Evolutionary conservation across 2,888 invertebrate species (phyloP).

Genomic region (Onchidella celtica): DNA sequence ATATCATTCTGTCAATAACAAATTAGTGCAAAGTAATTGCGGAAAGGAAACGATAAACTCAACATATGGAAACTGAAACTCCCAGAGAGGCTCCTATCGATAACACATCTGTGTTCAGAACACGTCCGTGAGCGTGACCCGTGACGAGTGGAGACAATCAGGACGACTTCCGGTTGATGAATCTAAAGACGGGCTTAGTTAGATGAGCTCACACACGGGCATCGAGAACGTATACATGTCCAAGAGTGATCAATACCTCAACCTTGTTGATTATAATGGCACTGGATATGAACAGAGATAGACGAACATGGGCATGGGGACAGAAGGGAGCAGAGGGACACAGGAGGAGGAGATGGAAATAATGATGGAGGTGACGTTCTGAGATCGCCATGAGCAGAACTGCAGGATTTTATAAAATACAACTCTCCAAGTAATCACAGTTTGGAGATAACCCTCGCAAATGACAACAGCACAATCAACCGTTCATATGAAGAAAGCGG

Average conservation of each 20-base stretch:
- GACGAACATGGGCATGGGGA: neutral
- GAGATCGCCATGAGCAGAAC: too few relatives aligned
- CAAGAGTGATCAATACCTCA: neutral
- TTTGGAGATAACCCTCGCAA: too few relatives aligned
- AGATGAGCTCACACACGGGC: neutral
- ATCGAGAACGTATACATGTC: neutral
- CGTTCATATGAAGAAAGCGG: too few relatives aligned
- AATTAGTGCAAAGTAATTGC: neutral
- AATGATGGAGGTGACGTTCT: too few relatives aligned
- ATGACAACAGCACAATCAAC: too few relatives aligned
- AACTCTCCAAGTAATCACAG: too few relatives aligned
- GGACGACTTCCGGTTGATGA: neutral
- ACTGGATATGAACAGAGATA: neutral
- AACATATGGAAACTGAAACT: neutral
- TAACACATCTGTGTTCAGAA: neutral
- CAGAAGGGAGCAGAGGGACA: slow-evolving; percentile 3
- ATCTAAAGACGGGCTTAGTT: neutral
- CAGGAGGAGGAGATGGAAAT: too few relatives aligned
- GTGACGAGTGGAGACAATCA: neutral
- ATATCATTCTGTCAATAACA: too few relatives aligned
- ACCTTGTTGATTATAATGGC: too few relatives aligned
- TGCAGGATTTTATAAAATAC: too few relatives aligned
- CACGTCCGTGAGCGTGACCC: neutral
- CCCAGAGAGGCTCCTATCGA: neutral
- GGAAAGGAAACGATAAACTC: neutral